Base-by-base conservation (phyloP, 2,888 invertebrate genomes). In the Holacanthella duospinosa region DNA sequence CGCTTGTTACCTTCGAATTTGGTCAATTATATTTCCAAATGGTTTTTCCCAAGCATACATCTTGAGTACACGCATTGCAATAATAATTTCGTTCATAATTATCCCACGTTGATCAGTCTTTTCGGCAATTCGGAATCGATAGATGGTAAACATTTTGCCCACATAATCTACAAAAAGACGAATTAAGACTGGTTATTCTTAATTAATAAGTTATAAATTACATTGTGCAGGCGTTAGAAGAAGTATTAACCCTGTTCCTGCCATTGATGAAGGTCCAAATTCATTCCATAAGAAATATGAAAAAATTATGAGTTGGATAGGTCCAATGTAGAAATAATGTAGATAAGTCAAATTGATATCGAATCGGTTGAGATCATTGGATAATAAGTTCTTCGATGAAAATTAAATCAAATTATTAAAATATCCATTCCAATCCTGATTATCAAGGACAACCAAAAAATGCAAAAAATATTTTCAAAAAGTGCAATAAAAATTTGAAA, bases 51-150 rank as follows among this genome's bases (percentile, higher is more conserved):
- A 71, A 27, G 69, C 66, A 48, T 71, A 68, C 59, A 68, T 64
- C 60, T 95, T 95, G 70, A 95, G 89, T 2, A 94, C 91, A 80
- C 93, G 87, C 79, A 97, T 93, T 57, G 94, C 95, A 63, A 84
- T 84, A 68, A 96, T 88, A 71, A 96, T 86, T 81, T 97, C 96
- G 76, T 89, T 92, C 93, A 96, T 95, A 60, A 94, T 82, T 61
- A 91, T 84, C 44, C 96, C 89, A 67, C 96, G 82, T 73, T 88
- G 87, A 77, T 96, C 96, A 0, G 94, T 94, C 75, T 87, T 82
- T 68, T 82, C 79, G 0, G 94, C 94, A 1, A 92, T 91, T 75
- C 85, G 84, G 76, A 85, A 83, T 68, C 95, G 84, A 73, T 85
- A 81, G 57, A 66, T 69, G 0, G 77, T 75, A 57, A 77, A 76